Conservation (phyloP, 2,113 vertebrate genomes). For the Ancistrus triradiatus region DNA sequence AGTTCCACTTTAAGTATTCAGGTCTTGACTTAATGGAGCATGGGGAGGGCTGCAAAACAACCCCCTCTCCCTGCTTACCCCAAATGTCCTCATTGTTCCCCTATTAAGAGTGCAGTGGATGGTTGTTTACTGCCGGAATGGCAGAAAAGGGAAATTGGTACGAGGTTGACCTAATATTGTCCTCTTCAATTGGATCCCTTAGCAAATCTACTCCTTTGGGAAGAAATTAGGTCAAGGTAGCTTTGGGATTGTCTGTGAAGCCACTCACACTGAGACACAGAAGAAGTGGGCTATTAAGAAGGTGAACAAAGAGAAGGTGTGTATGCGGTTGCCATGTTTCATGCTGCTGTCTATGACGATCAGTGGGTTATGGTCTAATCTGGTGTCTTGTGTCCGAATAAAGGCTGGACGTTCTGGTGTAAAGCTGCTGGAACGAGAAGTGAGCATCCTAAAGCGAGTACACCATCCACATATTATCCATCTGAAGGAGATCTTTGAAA, state of each 20-base stretch:
- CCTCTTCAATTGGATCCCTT: conserved; percentile 39
- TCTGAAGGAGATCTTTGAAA: conserved; percentile 77
- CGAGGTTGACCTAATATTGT: conserved; percentile 42
- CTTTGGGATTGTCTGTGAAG: conserved; percentile 79
- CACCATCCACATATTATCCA: conserved; percentile 78
- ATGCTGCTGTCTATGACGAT: background rate
- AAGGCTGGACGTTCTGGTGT: conserved; percentile 79
- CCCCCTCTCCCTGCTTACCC: conserved; percentile 19
- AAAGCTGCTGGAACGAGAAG: conserved; percentile 76
- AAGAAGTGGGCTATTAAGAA: conserved; percentile 79
- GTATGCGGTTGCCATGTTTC: conserved; percentile 1
- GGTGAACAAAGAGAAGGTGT: conserved; percentile 78
- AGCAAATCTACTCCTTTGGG: conserved; percentile 78
- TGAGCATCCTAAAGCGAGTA: conserved; percentile 78
- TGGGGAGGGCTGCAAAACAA: conserved; percentile 42
- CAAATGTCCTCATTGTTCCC: conserved; percentile 39
- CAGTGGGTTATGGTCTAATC: background rate
- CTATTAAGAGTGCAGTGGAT: conserved; percentile 33
- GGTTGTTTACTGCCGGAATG: conserved; percentile 31
- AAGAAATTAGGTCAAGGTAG: conserved; percentile 77
- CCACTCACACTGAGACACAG: conserved; percentile 66
- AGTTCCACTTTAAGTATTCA: conserved; percentile 55
- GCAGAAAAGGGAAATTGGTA: conserved; percentile 1
- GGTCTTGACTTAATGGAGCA: conserved; percentile 49
- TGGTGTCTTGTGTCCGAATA: conserved; percentile 39